phyloP scores from a whole-genome alignment of 2,113 vertebrate species.

The Rhinolophus ferrumequinum region DNA sequence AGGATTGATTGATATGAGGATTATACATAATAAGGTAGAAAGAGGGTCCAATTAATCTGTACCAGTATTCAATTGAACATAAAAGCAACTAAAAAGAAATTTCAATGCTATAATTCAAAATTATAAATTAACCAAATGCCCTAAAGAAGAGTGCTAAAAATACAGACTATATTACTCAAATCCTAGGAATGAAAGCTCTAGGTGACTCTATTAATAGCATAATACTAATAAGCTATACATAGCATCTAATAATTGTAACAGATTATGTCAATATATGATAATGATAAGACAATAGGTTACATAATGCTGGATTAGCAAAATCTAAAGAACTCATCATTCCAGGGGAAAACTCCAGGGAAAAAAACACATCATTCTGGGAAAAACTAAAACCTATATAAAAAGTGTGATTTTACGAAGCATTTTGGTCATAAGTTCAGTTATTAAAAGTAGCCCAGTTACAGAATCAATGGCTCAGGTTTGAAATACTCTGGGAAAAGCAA shows the following conservation, averaged over 20 bases:
- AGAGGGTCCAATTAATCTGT: background rate
- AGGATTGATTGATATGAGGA: background rate
- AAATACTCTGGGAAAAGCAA: conserved; percentile 11
- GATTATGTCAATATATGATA: background rate
- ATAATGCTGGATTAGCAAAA: conserved; percentile 48
- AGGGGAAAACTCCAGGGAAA: background rate
- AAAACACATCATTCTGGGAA: background rate
- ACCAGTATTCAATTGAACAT: background rate
- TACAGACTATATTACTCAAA: background rate
- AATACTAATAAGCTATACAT: background rate
- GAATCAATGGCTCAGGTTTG: background rate
- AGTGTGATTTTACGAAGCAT: background rate
- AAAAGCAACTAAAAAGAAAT: conserved; percentile 23
- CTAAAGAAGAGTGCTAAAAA: background rate
- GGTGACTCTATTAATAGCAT: background rate
- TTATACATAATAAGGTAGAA: background rate
- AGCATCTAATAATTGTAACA: conserved; percentile 7
- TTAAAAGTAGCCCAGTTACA: background rate
- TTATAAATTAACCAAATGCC: conserved; percentile 18
- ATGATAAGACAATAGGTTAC: background rate
- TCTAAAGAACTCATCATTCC: conserved; percentile 13
- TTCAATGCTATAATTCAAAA: conserved; percentile 11
- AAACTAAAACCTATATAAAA: conserved; percentile 14
- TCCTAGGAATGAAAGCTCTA: conserved; percentile 36
- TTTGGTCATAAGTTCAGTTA: background rate